Evolutionary conservation across 2,797 vertebrate species (phyloP), one percentile per base, ranked within the genome.

Genomic region (Arnoldichthys spilopterus): DNA sequence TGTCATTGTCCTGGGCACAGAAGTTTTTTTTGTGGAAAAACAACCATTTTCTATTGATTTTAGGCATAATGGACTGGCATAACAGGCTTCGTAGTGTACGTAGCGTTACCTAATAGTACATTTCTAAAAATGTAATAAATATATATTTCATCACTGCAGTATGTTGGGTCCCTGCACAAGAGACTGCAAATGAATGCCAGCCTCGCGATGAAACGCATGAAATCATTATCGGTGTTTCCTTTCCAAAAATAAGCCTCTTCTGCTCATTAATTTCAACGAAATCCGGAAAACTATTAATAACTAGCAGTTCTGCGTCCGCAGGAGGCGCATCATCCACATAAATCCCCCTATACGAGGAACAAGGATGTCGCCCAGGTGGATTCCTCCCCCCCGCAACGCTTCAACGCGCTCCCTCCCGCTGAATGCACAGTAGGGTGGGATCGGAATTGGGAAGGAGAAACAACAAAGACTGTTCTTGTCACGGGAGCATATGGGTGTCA

Each of bases 401-500:
- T 43, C n/a, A 16, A 58, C 40, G 24, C 71, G 64, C 69, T 63
- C 26, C 34, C 24, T 56, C 62, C 40, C 13, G n/a, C 9, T 66
- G 26, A 75, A 82, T 62, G 32, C 58, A n/a, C 62, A 78, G 70
- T 49, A 78, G 58, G 53, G 63, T 73, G 72, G 63, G n/a, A 22
- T 20, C 11, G 32, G 32, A 66, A 70, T 34, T 43, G 72, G 63
- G 77, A 72, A 43, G 73, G 64, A 80, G 68, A 56, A 34, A 47
- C 72, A 75, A 79, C 70, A 81, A 78, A 66, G 75, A 16, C 30
- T 30, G 64, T 72, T 74, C 56, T 68, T 81, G 79, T 85, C 78
- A 79, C 18, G 30, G 66, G 53, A 78, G 76, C 76, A 40, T 58
- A 61, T 59, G 81, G 79, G 72, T 75, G 77, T 71, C 63, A 81